Base-by-base conservation (phyloP, 1,140 invertebrate genomes). In the Drosophila gunungcola region DNA sequence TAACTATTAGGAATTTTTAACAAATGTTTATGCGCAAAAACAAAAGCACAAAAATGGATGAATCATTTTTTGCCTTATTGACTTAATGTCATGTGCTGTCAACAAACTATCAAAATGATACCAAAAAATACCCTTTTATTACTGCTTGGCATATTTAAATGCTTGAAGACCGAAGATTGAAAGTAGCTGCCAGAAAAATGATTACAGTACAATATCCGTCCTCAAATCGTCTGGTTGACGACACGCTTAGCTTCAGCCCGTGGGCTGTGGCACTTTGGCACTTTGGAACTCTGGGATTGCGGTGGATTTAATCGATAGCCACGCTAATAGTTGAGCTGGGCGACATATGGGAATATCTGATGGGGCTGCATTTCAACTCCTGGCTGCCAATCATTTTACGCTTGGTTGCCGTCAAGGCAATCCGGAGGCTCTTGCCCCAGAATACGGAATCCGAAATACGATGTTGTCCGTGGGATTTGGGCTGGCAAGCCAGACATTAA, bases 331-430 rank as follows among this genome's bases (percentile, higher is more conserved):
- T 78, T 60, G 56, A 55, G 10, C 51, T 38, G n/a, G 34, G 73
- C 80, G 63, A 75, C 72, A 79, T 77, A 77, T 86, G 83, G 78
- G 74, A 78, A 89, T 88, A 89, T 77, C 79, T 80, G 68, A 73
- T 84, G 68, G 51, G 16, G 21, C 65, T 61, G 60, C 45, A 36
- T n/a, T 51, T 49, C 36, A 48, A 78, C 82, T 70, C 78, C 70
- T 75, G 54, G 48, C 42, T 84, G 73, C 48, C 81, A 80, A 69
- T 80, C 48, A 70, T 72, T 78, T 83, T 53, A 88, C 80, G 84
- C 83, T 78, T 88, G 83, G 88, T 88, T 82, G 78, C 62, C 51
- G 32, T 27, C 55, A 57, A 60, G 68, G 55, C 73, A n/a, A n/a
- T n/a, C n/a, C 58, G 29, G 21, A 38, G 73, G 61, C 38, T n/a